Evolutionary conservation across 1,140 invertebrate genomes (phyloP).

Genomic region (Pachypsylla venusta): DNA sequence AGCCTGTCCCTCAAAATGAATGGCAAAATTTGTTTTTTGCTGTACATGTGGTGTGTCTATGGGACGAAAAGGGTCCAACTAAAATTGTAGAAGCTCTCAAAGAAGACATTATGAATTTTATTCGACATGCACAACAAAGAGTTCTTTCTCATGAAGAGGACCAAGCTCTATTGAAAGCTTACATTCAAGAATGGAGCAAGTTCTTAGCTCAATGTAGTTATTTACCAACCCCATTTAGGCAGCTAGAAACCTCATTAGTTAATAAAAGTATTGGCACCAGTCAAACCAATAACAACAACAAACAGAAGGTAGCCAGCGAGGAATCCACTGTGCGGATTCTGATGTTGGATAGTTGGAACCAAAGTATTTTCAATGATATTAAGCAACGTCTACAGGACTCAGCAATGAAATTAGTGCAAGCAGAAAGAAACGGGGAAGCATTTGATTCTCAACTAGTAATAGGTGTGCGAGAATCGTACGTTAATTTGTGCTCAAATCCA

Average conservation of each 20-base stretch:
- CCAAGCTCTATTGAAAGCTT: slow-evolving; percentile 85
- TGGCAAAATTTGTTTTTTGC: slow-evolving; percentile 97
- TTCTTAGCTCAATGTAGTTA: slow-evolving; percentile 97
- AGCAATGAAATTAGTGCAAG: slow-evolving; percentile 92
- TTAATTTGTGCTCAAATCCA: slow-evolving; percentile 89
- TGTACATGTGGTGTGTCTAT: slow-evolving; percentile 85
- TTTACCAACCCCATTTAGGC: slow-evolving; percentile 86
- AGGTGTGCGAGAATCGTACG: slow-evolving; percentile 88
- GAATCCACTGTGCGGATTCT: slow-evolving; percentile 32
- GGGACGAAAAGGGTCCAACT: slow-evolving; percentile 86
- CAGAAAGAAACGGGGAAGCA: slow-evolving; percentile 90
- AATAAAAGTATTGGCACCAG: slow-evolving; percentile 38
- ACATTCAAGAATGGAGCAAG: slow-evolving; percentile 92
- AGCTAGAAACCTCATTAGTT: slow-evolving; percentile 67
- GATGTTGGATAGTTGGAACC: slow-evolving; percentile 97
- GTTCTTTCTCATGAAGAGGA: slow-evolving; percentile 52
- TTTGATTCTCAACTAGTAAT: slow-evolving; percentile 96
- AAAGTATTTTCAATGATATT: slow-evolving; percentile 91
- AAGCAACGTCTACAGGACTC: slow-evolving; percentile 87
- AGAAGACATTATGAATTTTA: slow-evolving; percentile 88
- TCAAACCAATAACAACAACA: slow-evolving; percentile 1
- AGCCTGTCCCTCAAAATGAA: slow-evolving; percentile 80
- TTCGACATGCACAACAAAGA: slow-evolving; percentile 77
- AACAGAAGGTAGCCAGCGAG: slow-evolving; percentile 39
- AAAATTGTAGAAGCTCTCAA: slow-evolving; percentile 78